Conservation (phyloP, 2,888 invertebrate species). For the Cosmia trapezina region DNA sequence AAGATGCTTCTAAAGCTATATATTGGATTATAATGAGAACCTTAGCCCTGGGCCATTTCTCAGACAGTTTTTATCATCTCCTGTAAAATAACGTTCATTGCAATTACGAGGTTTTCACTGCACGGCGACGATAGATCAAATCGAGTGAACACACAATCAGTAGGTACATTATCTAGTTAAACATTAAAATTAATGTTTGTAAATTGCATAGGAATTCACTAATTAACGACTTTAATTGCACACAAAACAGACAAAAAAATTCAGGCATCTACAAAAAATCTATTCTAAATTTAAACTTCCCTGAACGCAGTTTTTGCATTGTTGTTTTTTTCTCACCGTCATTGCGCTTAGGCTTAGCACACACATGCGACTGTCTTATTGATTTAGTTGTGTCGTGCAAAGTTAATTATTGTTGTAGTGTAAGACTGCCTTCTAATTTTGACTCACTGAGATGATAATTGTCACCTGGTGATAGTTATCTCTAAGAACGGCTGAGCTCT, state of each 20-base stretch:
- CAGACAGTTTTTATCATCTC: too few species aligned
- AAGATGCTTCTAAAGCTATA: too few species aligned
- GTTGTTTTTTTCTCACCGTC: constrained; percentile 21
- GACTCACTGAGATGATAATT: neutral
- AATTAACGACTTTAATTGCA: constrained; percentile 33
- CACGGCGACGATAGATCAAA: too few species aligned
- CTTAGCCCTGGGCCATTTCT: too few species aligned
- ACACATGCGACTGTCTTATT: constrained; percentile 34
- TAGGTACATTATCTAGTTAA: neutral
- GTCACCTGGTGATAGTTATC: neutral
- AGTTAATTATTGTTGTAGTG: constrained; percentile 34
- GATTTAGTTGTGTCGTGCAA: constrained; percentile 26
- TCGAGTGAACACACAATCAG: neutral
- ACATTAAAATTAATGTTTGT: constrained; percentile 15
- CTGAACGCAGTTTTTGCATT: constrained; percentile 26
- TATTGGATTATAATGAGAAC: too few species aligned
- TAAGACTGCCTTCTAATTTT: neutral
- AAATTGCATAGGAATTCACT: constrained; percentile 31
- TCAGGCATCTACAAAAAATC: neutral
- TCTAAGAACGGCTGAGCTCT: neutral
- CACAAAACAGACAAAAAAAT: neutral
- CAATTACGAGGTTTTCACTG: too few species aligned
- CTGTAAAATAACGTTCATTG: too few species aligned
- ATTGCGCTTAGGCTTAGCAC: constrained; percentile 32
- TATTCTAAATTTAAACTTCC: constrained; percentile 36